A percentile compares a stretch with the other conserved stretches of the same genome.
These are phyloP conservation scores for Oithona nana DNA, from an alignment of 2,888 invertebrate species.

Conservation along the genomic window DNA sequence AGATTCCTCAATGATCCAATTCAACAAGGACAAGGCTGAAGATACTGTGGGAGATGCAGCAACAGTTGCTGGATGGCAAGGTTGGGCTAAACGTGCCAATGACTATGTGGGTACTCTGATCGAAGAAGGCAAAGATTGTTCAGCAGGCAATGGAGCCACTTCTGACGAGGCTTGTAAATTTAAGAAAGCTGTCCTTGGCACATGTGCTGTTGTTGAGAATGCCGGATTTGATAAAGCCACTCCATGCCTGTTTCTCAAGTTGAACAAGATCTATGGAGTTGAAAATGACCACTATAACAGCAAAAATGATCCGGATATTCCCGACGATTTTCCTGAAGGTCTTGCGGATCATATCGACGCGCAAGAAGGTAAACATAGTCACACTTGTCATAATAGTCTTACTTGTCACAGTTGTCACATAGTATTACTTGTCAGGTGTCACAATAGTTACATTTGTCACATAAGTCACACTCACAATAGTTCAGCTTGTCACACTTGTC, in stretches of 20 bases:
- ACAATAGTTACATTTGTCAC: too few relatives aligned
- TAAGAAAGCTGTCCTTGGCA: constrained; percentile 36
- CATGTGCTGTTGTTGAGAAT: constrained; percentile 57
- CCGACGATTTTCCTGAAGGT: constrained; percentile 51
- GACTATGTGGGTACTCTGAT: not conserved
- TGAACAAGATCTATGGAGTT: constrained; percentile 92
- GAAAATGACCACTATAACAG: constrained; percentile 54
- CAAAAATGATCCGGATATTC: constrained; percentile 35
- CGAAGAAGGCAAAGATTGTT: not conserved
- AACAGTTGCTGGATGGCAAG: constrained; percentile 27
- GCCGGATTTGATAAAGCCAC: constrained; percentile 55
- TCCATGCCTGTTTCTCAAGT: constrained; percentile 91
- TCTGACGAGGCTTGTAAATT: constrained; percentile 26
- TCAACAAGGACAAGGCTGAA: constrained; percentile 44
- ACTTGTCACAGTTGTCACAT: too few relatives aligned
- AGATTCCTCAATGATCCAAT: constrained; percentile 91
- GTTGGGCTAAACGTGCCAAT: constrained; percentile 9
- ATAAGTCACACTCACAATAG: too few relatives aligned
- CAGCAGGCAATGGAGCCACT: not conserved
- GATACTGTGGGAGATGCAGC: constrained; percentile 44
- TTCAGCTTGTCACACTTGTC: too few relatives aligned
- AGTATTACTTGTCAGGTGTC: too few relatives aligned
- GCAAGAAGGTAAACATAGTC: too few relatives aligned
- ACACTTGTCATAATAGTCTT: too few relatives aligned
- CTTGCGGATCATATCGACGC: constrained; percentile 38